Conservation (phyloP, 2,888 invertebrate species). For the Eupeodes latifasciatus region DNA sequence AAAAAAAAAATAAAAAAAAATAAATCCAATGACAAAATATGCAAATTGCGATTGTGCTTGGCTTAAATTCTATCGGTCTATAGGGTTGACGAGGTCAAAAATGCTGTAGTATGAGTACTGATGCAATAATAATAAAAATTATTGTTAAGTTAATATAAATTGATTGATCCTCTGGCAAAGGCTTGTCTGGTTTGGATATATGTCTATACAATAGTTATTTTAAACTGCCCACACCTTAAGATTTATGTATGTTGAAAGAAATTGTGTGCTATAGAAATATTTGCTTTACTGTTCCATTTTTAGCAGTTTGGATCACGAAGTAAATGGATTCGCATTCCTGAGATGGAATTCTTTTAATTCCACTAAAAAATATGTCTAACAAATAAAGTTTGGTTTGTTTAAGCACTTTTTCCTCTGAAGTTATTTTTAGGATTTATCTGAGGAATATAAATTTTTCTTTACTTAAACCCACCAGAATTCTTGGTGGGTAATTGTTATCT, state of each 20-base stretch:
- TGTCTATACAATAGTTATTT: not conserved
- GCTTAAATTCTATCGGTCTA: conserved; percentile 4
- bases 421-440: not conserved
- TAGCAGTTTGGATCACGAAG: not conserved
- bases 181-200: not conserved
- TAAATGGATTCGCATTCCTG: not conserved
- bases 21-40: conserved; percentile 37
- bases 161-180: conserved; percentile 7
- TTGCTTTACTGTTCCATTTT: not conserved
- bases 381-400: too few relatives aligned
- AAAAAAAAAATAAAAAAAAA: too few relatives aligned
- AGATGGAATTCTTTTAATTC: not conserved
- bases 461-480: not conserved
- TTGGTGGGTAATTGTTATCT: not conserved
- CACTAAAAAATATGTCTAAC: too few relatives aligned
- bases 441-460: too few relatives aligned
- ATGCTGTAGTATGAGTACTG: not conserved
- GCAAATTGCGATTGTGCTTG: conserved; percentile 28
- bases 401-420: not conserved
- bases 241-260: conserved; percentile 27
- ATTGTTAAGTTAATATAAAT: conserved; percentile 18
- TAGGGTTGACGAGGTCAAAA: conserved; percentile 5
- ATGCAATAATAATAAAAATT: conserved; percentile 24
- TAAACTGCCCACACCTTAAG: conserved; percentile 8
- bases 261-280: conserved; percentile 10